Evolutionary conservation across 2,113 vertebrate species (phyloP).

Genomic region (Pyxicephalus adspersus): DNA sequence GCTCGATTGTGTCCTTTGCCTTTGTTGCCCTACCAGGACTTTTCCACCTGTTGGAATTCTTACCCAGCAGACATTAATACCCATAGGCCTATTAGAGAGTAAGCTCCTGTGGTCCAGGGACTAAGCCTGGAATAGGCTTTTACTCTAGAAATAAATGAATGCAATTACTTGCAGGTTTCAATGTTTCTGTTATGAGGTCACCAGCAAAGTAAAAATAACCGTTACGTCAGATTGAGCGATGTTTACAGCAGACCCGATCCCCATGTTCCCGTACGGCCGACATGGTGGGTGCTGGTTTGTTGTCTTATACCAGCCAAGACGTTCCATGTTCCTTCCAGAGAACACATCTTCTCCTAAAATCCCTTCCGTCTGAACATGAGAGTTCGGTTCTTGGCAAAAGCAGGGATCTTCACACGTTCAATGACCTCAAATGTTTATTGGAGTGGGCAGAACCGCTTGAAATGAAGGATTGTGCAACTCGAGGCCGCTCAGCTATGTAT

Average conservation of each 20-base stretch:
- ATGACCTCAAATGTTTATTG: background rate
- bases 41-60: too few species aligned
- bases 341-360: background rate
- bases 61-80: too few species aligned
- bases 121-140: too few species aligned
- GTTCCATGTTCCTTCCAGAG: background rate
- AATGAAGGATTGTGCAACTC: slow-evolving; percentile 17
- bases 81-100: too few species aligned
- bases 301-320: slow-evolving; percentile 12
- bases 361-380: background rate
- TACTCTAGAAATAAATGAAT: too few species aligned
- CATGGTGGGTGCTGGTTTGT: slow-evolving; percentile 1
- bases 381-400: slow-evolving; percentile 3
- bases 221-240: background rate
- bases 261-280: slow-evolving; percentile 21
- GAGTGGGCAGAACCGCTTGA: background rate
- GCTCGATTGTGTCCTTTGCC: too few species aligned
- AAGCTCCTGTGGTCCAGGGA: too few species aligned
- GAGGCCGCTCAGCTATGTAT: slow-evolving; percentile 15
- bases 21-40: too few species aligned
- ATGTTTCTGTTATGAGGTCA: slow-evolving; percentile 10
- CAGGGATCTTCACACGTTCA: slow-evolving; percentile 23
- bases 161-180: too few species aligned
- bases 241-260: slow-evolving; percentile 35
- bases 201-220: slow-evolving; percentile 11